Evolutionary conservation across 2,888 invertebrate genomes (phyloP).

Genomic region (Gymnoscelis rufifasciata): DNA sequence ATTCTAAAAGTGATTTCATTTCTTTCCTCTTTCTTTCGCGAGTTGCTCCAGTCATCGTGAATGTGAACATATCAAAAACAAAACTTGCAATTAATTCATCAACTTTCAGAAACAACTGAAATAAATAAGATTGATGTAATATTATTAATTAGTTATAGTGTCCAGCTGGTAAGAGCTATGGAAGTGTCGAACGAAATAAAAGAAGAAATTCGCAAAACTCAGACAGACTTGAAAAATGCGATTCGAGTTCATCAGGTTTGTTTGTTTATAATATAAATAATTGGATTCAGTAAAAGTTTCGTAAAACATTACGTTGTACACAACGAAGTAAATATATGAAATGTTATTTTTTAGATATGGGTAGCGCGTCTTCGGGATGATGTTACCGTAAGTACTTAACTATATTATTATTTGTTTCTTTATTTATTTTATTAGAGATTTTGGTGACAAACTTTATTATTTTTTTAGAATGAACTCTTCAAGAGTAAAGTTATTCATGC

Average conservation of each 20-base stretch:
- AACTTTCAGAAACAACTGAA: not conserved
- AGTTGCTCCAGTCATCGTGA: conserved; percentile 10
- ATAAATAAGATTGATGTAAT: not conserved
- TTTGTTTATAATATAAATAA: conserved; percentile 10
- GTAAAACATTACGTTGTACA: too few species aligned
- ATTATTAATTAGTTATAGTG: not conserved
- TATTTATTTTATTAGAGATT: conserved; percentile 12
- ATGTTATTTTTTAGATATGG: conserved; percentile 54
- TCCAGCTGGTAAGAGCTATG: conserved; percentile 45
- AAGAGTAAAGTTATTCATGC: conserved; percentile 78
- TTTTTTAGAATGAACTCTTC: conserved; percentile 72
- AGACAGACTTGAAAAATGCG: conserved; percentile 80
- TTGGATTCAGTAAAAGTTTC: too few species aligned
- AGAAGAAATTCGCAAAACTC: conserved; percentile 80
- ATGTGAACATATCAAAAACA: conserved; percentile 14
- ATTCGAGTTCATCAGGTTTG: conserved; percentile 82
- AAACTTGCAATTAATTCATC: not conserved
- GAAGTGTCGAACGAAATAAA: conserved; percentile 81
- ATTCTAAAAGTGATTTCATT: conserved; percentile 8
- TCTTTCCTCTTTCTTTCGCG: conserved; percentile 8
- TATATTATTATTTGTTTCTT: conserved; percentile 5
- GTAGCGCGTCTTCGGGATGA: conserved; percentile 77
- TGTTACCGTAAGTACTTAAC: conserved; percentile 64
- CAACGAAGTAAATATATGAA: not conserved
- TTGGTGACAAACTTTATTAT: conserved; percentile 12